These are phyloP conservation scores for Trypoxylus dichotomus DNA, from an alignment of 1,140 invertebrate genomes.

Conservation along the genomic window DNA sequence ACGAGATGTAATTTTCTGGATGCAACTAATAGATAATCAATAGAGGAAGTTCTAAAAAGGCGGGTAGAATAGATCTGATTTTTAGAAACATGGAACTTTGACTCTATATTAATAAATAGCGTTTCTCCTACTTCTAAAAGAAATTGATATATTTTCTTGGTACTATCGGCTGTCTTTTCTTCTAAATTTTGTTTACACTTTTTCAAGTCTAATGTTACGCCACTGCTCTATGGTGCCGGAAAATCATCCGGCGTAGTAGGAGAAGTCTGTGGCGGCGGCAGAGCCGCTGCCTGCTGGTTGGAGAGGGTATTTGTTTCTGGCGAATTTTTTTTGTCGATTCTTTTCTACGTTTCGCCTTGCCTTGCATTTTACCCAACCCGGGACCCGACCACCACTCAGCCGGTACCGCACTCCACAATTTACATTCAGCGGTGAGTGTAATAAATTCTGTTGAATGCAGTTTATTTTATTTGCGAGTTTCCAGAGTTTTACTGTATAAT, in stretches of 20 bases:
- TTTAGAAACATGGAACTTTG: too few species aligned
- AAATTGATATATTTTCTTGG: too few species aligned
- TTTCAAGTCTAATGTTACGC: too few species aligned
- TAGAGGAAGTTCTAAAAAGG: too few species aligned
- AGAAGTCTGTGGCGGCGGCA: conserved; percentile 1
- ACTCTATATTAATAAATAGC: too few species aligned
- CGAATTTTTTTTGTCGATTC: conserved; percentile 17
- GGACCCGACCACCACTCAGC: conserved; percentile 1
- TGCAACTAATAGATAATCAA: too few species aligned
- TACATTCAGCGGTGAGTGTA: conserved; percentile 24
- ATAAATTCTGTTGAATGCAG: conserved; percentile 25
- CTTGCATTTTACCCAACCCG: conserved; percentile 18
- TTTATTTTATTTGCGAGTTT: conserved; percentile 25
- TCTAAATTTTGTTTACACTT: too few species aligned
- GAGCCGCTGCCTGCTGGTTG: background rate
- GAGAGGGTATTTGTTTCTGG: conserved; percentile 28
- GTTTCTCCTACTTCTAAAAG: too few species aligned
- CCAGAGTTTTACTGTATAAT: conserved; percentile 16
- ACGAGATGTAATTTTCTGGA: too few species aligned
- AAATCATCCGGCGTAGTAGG: conserved; percentile 21
- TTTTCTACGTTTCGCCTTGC: conserved; percentile 18
- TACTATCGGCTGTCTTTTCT: too few species aligned
- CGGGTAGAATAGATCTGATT: too few species aligned
- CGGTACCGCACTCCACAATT: conserved; percentile 24
- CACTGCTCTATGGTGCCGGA: background rate